phyloP scores from a whole-genome alignment of 2,113 vertebrate genomes.

The Rhodinocichla rosea region DNA sequence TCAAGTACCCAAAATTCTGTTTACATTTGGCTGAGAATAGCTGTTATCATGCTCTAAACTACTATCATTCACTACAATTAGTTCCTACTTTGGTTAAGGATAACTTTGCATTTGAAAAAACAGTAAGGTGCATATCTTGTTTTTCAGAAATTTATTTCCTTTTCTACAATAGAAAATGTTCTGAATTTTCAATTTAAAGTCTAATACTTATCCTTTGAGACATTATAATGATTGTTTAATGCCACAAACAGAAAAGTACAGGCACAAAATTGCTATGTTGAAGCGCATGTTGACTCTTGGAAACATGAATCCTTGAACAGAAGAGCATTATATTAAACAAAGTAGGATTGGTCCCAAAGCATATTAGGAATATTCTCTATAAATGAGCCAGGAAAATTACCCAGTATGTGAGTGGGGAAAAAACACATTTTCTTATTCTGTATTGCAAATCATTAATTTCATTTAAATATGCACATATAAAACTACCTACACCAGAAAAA shows the following conservation, averaged over 20 bases:
- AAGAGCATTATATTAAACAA: neutral
- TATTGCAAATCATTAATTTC: neutral
- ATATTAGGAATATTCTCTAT: neutral
- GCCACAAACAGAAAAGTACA: neutral
- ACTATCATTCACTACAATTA: neutral
- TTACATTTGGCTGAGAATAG: neutral
- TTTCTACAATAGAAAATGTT: neutral
- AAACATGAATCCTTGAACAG: neutral
- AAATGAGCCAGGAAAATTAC: neutral
- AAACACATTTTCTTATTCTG: neutral
- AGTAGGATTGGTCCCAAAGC: neutral
- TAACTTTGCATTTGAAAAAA: neutral
- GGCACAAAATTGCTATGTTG: neutral
- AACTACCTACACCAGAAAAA: neutral
- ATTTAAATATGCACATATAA: neutral
- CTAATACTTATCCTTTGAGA: neutral
- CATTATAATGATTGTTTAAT: neutral
- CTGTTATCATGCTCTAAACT: neutral
- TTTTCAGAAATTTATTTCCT: slow-evolving; percentile 12
- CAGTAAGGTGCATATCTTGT: neutral
- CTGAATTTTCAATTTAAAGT: neutral
- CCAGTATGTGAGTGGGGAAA: neutral
- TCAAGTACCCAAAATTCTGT: neutral
- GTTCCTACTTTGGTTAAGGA: neutral
- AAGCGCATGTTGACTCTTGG: neutral